Evolutionary conservation across 2,888 invertebrate species (phyloP).

Genomic region (Syrista parreyssii): DNA sequence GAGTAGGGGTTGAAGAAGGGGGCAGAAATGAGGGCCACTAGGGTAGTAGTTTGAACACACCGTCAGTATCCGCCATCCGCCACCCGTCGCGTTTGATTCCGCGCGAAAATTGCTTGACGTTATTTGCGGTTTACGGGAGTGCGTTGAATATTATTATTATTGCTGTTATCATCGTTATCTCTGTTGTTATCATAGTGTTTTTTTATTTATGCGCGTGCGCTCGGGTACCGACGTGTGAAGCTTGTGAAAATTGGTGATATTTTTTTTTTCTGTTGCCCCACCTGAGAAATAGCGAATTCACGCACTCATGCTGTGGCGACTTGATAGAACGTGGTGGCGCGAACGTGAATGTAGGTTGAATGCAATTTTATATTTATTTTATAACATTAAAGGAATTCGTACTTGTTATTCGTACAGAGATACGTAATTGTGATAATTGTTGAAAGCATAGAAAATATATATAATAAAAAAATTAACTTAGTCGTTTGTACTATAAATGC

Average conservation of each 20-base stretch:
- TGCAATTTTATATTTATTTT: neutral
- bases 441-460: no score
- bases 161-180: neutral
- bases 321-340: neutral
- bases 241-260: neutral
- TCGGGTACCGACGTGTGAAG: neutral
- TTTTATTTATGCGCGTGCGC: neutral
- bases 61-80: conserved; percentile 38
- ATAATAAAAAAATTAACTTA: no score
- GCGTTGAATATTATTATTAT: conserved; percentile 4
- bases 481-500: neutral
- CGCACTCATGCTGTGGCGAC: neutral
- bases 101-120: conserved; percentile 8
- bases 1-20: conserved; percentile 6
- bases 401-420: no score
- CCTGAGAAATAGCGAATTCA: neutral
- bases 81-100: conserved; percentile 30
- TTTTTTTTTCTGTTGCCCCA: neutral
- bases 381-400: no score
- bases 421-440: no score
- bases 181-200: neutral
- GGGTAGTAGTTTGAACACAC: conserved; percentile 50
- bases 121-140: neutral
- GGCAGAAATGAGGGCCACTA: conserved; percentile 50
- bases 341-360: neutral